Conservation (phyloP, 2,888 invertebrate genomes). For the Synanthedon andrenaeformis region DNA sequence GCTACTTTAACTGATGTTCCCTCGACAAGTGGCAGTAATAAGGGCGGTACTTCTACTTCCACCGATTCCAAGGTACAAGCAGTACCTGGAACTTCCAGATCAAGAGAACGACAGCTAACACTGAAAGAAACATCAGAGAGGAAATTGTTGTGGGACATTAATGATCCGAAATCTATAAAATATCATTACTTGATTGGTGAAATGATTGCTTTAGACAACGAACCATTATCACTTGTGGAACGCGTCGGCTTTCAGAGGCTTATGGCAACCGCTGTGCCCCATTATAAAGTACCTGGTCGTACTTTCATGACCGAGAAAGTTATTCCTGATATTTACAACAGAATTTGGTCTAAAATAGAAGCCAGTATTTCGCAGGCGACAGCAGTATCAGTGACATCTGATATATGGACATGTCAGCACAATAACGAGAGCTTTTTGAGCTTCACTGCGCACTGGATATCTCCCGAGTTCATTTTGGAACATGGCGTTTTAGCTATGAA, state of each 20-base stretch:
- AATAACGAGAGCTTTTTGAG: constrained; percentile 12
- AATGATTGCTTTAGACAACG: constrained; percentile 10
- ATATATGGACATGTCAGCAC: constrained; percentile 13
- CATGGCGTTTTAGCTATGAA: constrained; percentile 13
- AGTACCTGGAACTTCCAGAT: constrained; percentile 7
- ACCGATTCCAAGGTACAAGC: constrained; percentile 6
- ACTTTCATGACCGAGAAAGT: constrained; percentile 12
- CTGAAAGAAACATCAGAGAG: constrained; percentile 6
- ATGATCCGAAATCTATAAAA: constrained; percentile 10
- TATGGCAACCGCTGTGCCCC: constrained; percentile 3
- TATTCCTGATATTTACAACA: constrained; percentile 11
- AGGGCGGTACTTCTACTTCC: constrained; percentile 8
- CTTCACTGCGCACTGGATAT: constrained; percentile 7
- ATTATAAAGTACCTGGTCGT: constrained; percentile 11
- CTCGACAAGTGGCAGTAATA: constrained; percentile 9
- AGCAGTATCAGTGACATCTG: constrained; percentile 13
- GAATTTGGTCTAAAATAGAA: constrained; percentile 9
- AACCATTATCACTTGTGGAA: constrained; percentile 8
- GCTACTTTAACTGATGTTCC: constrained; percentile 9
- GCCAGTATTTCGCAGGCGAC: constrained; percentile 9
- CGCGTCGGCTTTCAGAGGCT: constrained; percentile 6
- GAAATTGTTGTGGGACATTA: constrained; percentile 8
- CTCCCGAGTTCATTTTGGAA: constrained; percentile 5
- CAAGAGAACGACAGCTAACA: constrained; percentile 5
- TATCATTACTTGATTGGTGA: constrained; percentile 11